Percentiles rank a stretch among this genome's conserved stretches.
phyloP scores from a whole-genome alignment of 2,888 invertebrate species.

The Parnassius orleans region DNA sequence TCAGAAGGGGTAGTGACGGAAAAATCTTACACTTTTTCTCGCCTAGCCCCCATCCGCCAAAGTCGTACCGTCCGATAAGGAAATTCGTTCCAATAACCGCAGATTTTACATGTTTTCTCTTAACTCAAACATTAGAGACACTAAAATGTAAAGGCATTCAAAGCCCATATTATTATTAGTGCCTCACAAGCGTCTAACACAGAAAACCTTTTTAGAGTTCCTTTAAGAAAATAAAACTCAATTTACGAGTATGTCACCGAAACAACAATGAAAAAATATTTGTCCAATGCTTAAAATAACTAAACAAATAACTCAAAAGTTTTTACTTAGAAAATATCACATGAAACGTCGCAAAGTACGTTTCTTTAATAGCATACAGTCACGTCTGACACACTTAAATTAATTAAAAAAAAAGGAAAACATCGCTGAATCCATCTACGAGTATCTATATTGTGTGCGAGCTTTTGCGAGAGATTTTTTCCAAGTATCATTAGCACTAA shows the following conservation, averaged over 20 bases:
- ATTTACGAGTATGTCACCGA: not conserved
- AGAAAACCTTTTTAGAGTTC: conserved; percentile 4
- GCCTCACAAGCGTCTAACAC: not conserved
- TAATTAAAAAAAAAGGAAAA: not conserved
- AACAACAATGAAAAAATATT: conserved; percentile 6
- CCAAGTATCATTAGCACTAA: not conserved
- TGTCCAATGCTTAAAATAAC: conserved; percentile 6
- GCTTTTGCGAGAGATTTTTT: not conserved
- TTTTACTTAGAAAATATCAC: conserved; percentile 1
- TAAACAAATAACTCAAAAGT: conserved; percentile 5
- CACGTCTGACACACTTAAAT: not conserved
- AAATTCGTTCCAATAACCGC: no score
- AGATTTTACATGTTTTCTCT: no score
- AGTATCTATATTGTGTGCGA: not conserved
- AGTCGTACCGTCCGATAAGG: no score
- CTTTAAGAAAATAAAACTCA: not conserved
- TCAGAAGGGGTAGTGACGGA: no score
- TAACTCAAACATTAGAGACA: no score
- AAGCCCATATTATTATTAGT: no score
- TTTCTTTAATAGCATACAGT: not conserved
- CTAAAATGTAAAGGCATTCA: no score
- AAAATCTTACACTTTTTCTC: no score
- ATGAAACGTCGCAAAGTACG: not conserved
- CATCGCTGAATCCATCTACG: no score
- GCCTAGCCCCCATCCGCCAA: no score